Conservation (phyloP, 2,888 invertebrate species). For the Latheticus oryzae region DNA sequence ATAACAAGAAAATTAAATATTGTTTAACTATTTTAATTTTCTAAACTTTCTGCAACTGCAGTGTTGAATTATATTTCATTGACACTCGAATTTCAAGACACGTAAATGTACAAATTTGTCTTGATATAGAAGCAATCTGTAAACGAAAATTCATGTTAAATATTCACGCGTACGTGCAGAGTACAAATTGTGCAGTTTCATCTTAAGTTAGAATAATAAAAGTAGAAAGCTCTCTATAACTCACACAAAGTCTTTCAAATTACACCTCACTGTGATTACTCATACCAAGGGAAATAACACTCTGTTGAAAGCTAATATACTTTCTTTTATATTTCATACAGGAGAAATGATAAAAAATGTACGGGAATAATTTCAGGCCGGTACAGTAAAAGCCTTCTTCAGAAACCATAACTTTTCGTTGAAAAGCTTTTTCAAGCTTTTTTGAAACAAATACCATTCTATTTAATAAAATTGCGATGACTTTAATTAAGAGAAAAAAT, state of each 20-base stretch:
- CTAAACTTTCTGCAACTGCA: not conserved
- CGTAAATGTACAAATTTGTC: conserved; percentile 15
- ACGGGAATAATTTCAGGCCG: conserved; percentile 26
- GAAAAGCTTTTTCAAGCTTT: conserved; percentile 1
- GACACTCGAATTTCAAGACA: conserved; percentile 9
- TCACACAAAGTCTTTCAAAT: conserved; percentile 33
- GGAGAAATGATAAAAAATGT: conserved; percentile 33
- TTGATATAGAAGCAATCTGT: conserved; percentile 28
- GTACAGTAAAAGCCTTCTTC: conserved; percentile 16
- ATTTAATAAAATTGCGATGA: conserved; percentile 16
- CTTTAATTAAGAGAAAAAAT: conserved; percentile 25
- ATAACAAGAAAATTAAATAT: too few species aligned
- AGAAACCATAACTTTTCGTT: conserved; percentile 26
- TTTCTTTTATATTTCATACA: conserved; percentile 34
- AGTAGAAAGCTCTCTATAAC: conserved; percentile 10
- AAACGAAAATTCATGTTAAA: conserved; percentile 21
- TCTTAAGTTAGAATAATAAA: conserved; percentile 10
- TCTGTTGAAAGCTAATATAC: conserved; percentile 34
- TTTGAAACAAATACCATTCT: conserved; percentile 2
- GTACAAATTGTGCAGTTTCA: conserved; percentile 9
- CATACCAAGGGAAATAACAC: conserved; percentile 41
- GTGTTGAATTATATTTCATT: too few species aligned
- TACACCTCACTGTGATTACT: conserved; percentile 36
- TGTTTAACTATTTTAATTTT: not conserved
- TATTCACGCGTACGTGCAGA: conserved; percentile 13